Percentiles rank a stretch among this genome's conserved stretches.
Conservation (phyloP, 2,888 invertebrate species). For the Sisyra nigra region DNA sequence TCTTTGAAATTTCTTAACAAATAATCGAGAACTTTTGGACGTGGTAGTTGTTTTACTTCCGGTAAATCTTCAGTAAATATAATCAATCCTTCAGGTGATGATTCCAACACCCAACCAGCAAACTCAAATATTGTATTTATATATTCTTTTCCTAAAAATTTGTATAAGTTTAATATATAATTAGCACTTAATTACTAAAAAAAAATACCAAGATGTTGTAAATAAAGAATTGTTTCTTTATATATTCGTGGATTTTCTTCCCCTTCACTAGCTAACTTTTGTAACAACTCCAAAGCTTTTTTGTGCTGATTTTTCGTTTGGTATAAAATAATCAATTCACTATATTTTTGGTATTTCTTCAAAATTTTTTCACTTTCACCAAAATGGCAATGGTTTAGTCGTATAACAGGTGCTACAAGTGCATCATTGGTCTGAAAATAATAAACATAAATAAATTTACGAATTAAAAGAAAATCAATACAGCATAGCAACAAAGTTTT, state of each 20-base stretch:
- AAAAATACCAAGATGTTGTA: constrained; percentile 75
- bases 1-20: constrained; percentile 64
- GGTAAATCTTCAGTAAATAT: constrained; percentile 76
- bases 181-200: too few species aligned
- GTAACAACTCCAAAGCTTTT: constrained; percentile 76
- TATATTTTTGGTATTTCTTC: constrained; percentile 71
- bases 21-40: constrained; percentile 78
- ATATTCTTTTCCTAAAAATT: constrained; percentile 51
- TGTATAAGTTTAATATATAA: too few species aligned
- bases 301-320: constrained; percentile 86
- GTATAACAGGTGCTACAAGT: constrained; percentile 75
- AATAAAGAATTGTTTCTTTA: constrained; percentile 74
- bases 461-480: constrained; percentile 2
- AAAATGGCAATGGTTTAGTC: constrained; percentile 83
- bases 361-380: constrained; percentile 87
- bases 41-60: constrained; percentile 79
- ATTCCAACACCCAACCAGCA: constrained; percentile 79
- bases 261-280: constrained; percentile 55
- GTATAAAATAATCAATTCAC: constrained; percentile 89
- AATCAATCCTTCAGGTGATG: constrained; percentile 73
- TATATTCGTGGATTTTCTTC: constrained; percentile 66
- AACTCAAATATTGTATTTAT: constrained; percentile 85
- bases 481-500: constrained; percentile 1
- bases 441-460: constrained; percentile 1
- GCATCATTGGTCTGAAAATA: constrained; percentile 79